A percentile compares a stretch with the other conserved stretches of the same genome.
phyloP scores from a whole-genome alignment of 2,888 invertebrate genomes.

The Phragmatobia fuliginosa region DNA sequence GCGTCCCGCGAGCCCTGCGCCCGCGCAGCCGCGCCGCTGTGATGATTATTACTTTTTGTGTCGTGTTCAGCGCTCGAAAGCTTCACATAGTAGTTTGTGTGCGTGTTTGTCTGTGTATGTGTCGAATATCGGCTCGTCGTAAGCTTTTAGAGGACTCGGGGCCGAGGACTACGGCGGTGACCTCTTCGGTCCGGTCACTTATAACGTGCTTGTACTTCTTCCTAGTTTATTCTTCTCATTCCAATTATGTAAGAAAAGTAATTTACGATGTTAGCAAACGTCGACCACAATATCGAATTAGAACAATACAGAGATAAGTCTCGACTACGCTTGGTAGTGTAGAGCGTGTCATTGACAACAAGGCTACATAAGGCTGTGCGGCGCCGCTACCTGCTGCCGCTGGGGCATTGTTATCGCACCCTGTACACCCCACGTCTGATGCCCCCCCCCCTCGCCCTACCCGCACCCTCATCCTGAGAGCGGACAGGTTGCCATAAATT shows the following conservation, averaged over 20 bases:
- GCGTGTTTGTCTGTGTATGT: slow-evolving; percentile 45
- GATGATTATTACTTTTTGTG: slow-evolving; percentile 59
- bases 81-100: slow-evolving; percentile 45
- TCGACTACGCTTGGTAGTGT: neutral
- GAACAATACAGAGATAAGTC: neutral
- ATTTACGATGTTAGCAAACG: neutral
- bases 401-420: slow-evolving; percentile 19
- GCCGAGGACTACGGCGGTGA: slow-evolving; percentile 14
- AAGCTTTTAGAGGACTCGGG: slow-evolving; percentile 39
- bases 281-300: slow-evolving; percentile 1
- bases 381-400: slow-evolving; percentile 14
- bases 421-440: slow-evolving; percentile 5
- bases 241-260: neutral
- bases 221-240: neutral
- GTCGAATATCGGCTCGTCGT: slow-evolving; percentile 39
- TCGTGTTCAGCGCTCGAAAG: slow-evolving; percentile 62
- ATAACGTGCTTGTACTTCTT: neutral
- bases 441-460: neutral
- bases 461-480: neutral
- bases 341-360: neutral
- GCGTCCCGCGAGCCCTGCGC: slow-evolving; percentile 35
- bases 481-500: slow-evolving; percentile 20
- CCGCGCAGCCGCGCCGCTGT: slow-evolving; percentile 43
- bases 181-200: neutral
- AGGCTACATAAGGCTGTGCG: neutral